These are phyloP conservation scores for Zelleria hepariella DNA, from an alignment of 2,888 invertebrate genomes.

Conservation along the genomic window DNA sequence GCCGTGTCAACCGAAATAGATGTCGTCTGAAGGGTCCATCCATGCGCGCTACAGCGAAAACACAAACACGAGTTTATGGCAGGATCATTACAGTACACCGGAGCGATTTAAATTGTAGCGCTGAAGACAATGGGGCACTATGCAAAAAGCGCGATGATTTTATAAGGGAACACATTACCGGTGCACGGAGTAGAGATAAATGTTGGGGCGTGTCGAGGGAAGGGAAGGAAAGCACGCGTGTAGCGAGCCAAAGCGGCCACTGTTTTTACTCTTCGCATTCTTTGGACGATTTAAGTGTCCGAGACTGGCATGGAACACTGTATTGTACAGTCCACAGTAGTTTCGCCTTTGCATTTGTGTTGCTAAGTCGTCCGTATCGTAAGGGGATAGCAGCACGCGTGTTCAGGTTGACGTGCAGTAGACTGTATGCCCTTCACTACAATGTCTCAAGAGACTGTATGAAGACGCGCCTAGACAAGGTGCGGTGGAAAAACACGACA, in stretches of 20 bases:
- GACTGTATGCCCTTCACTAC: no score
- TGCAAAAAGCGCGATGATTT: constrained; percentile 12
- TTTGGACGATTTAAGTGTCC: background rate
- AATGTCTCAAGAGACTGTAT: background rate
- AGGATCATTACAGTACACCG: background rate
- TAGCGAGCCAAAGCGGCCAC: constrained; percentile 18
- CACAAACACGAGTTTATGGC: background rate
- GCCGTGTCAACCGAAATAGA: constrained; percentile 11
- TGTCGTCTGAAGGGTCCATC: background rate
- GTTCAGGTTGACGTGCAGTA: no score
- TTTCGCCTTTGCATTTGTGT: no score
- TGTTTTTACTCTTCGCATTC: constrained; percentile 34
- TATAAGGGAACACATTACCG: constrained; percentile 17
- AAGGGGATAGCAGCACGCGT: no score
- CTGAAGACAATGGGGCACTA: background rate
- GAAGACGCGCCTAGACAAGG: background rate
- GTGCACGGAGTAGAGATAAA: constrained; percentile 23
- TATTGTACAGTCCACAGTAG: no score
- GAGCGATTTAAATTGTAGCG: background rate
- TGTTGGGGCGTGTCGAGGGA: constrained; percentile 31
- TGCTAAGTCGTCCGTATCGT: no score
- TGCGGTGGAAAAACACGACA: background rate
- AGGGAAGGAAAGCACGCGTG: constrained; percentile 35
- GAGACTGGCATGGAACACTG: background rate
- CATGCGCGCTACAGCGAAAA: background rate